Conservation (phyloP, 2,888 invertebrate species). For the Chrysolina haemoptera region DNA sequence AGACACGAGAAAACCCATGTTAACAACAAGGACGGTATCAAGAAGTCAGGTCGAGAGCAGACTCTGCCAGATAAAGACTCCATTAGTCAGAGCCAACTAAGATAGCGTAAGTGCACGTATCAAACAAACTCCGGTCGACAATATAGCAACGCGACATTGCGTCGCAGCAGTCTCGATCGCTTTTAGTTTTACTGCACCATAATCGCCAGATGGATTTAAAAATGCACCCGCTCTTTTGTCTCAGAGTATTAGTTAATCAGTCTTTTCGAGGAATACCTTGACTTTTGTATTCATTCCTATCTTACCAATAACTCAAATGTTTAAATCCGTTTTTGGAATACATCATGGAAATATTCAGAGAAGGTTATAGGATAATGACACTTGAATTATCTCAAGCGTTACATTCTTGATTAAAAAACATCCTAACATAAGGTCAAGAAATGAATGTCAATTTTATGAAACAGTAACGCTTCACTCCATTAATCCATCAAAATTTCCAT, state of each 20-base stretch:
- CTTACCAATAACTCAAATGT: conserved; percentile 18
- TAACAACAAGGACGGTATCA: conserved; percentile 59
- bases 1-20: conserved; percentile 53
- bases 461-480: too few relatives aligned
- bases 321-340: background rate
- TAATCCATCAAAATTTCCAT: too few relatives aligned
- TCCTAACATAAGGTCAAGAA: too few relatives aligned
- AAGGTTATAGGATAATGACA: too few relatives aligned
- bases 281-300: conserved; percentile 41
- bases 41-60: conserved; percentile 60
- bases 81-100: conserved; percentile 65
- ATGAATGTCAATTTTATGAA: too few relatives aligned
- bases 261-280: conserved; percentile 44
- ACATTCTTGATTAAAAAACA: too few relatives aligned
- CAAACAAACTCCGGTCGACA: conserved; percentile 61
- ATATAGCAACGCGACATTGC: conserved; percentile 60
- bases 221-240: conserved; percentile 55
- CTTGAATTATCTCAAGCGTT: too few relatives aligned
- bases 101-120: conserved; percentile 68
- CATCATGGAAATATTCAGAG: background rate
- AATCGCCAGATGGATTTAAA: conserved; percentile 54
- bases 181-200: conserved; percentile 59
- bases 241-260: conserved; percentile 45
- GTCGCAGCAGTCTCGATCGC: conserved; percentile 58
- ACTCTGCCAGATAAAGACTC: conserved; percentile 64